A percentile compares a stretch with the other conserved stretches of the same genome.
These are phyloP conservation scores for Himalopsyche tibetana DNA, from an alignment of 2,888 invertebrate genomes.

Conservation along the genomic window DNA sequence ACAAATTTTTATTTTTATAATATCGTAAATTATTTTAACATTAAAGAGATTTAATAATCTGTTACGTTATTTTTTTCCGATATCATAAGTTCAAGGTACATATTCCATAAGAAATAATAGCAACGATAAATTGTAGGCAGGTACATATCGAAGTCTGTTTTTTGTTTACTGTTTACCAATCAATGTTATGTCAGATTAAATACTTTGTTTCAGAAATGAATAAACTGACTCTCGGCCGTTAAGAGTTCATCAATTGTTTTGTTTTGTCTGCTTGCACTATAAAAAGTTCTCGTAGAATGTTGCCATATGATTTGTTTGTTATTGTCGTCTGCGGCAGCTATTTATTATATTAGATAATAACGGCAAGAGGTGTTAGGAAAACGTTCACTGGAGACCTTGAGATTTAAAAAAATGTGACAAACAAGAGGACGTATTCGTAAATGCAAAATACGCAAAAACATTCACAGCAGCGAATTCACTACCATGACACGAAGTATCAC, in stretches of 20 bases:
- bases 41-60: too few species aligned
- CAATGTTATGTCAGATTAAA: too few species aligned
- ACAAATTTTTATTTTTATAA: too few species aligned
- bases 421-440: slow-evolving; percentile 6
- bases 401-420: background rate
- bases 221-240: background rate
- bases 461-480: background rate
- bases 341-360: slow-evolving; percentile 5
- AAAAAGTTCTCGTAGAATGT: background rate
- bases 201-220: too few species aligned
- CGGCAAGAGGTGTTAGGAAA: slow-evolving; percentile 12
- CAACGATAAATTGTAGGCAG: too few species aligned
- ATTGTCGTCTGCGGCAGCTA: background rate
- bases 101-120: too few species aligned
- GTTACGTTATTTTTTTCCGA: too few species aligned
- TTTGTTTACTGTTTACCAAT: too few species aligned
- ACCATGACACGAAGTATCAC: too few species aligned
- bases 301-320: background rate
- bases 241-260: background rate
- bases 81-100: too few species aligned
- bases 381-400: background rate
- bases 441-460: slow-evolving; percentile 10
- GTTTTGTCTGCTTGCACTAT: background rate
- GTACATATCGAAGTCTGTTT: too few species aligned
- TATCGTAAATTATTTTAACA: too few species aligned